Conservation (phyloP, 2,888 invertebrate genomes). For the Acanthoscelides obtectus region DNA sequence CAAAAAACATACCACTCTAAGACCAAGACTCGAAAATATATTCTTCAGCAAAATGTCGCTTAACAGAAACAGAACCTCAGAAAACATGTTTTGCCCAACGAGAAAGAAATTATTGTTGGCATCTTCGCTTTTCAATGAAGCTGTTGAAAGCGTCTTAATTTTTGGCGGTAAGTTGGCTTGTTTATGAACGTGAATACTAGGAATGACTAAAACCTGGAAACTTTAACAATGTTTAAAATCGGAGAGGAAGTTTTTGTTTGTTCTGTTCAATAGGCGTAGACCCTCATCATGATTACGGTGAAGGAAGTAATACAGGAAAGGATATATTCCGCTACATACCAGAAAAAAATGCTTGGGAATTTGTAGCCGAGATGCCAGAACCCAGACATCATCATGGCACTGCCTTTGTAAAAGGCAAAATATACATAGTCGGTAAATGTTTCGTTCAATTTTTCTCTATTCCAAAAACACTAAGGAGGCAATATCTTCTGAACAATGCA, state of each 20-base stretch:
- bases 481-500: no score
- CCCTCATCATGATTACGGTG: constrained; percentile 56
- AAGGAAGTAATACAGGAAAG: constrained; percentile 57
- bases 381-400: constrained; percentile 67
- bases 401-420: constrained; percentile 58
- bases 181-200: no score
- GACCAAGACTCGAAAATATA: background rate
- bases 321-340: constrained; percentile 59
- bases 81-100: background rate
- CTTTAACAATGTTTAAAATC: no score
- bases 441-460: no score
- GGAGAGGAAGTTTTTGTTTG: no score
- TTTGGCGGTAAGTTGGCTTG: constrained; percentile 54
- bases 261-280: constrained; percentile 59
- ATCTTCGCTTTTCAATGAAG: constrained; percentile 19
- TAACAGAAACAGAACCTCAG: constrained; percentile 16
- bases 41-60: background rate
- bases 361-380: constrained; percentile 63
- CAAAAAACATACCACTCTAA: background rate
- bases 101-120: constrained; percentile 16
- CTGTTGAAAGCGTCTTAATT: constrained; percentile 56
- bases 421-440: constrained; percentile 61
- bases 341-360: constrained; percentile 60
- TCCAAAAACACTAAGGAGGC: no score
- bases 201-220: no score